A percentile compares a stretch with the other conserved stretches of the same genome.
These are phyloP conservation scores for Tenthredo distinguenda DNA, from an alignment of 2,888 invertebrate genomes.

Conservation along the genomic window DNA sequence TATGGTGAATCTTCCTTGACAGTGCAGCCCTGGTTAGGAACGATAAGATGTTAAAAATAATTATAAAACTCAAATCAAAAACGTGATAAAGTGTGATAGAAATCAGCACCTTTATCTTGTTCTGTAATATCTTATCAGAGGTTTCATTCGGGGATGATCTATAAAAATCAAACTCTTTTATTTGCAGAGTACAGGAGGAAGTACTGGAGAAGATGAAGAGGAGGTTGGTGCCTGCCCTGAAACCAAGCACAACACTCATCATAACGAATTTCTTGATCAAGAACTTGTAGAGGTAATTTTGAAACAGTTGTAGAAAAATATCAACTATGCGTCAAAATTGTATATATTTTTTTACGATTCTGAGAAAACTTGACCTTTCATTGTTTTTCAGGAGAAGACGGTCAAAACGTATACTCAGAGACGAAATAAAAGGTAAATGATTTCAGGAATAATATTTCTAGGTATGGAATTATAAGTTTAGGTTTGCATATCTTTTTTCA, in stretches of 20 bases:
- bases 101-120: slow-evolving; percentile 35
- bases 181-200: slow-evolving; percentile 81
- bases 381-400: slow-evolving; percentile 69
- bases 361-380: slow-evolving; percentile 22
- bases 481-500: not conserved
- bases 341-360: not conserved
- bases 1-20: not conserved
- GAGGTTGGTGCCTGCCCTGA: slow-evolving; percentile 77
- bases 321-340: not conserved
- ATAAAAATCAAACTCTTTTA: not conserved
- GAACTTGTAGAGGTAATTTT: slow-evolving; percentile 72
- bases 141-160: slow-evolving; percentile 61
- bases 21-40: not conserved
- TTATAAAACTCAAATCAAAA: not conserved
- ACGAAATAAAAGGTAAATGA: slow-evolving; percentile 78
- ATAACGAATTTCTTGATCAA: slow-evolving; percentile 78
- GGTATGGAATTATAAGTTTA: slow-evolving; percentile 56
- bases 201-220: slow-evolving; percentile 81
- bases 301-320: not conserved
- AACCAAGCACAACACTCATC: slow-evolving; percentile 79
- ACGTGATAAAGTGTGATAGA: slow-evolving; percentile 33
- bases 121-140: slow-evolving; percentile 26
- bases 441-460: slow-evolving; percentile 53
- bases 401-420: slow-evolving; percentile 75
- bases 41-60: not conserved